phyloP scores from a whole-genome alignment of 2,888 invertebrate species.

The Netelia inedita region DNA sequence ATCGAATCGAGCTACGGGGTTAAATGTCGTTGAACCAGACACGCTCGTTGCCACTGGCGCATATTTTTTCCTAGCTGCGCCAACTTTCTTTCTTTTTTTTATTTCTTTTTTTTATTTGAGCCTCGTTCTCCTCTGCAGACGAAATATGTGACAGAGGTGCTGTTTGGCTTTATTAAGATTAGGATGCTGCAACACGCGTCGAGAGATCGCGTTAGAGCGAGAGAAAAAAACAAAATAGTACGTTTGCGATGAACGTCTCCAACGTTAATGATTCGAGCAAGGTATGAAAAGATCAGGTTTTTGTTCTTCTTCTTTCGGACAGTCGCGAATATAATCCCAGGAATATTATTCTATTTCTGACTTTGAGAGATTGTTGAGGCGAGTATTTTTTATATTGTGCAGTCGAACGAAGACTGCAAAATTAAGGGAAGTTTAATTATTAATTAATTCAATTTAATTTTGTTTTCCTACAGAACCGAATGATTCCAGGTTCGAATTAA shows the following conservation, averaged over 20 bases:
- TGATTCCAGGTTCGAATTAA: not conserved
- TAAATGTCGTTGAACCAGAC: conserved; percentile 53
- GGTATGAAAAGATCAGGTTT: conserved; percentile 69
- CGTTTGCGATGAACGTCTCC: conserved; percentile 58
- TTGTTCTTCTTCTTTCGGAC: conserved; percentile 19
- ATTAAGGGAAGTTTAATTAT: conserved; percentile 19
- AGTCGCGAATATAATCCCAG: conserved; percentile 57
- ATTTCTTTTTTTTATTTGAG: not conserved
- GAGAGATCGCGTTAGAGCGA: conserved; percentile 1
- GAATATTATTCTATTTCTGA: conserved; percentile 33
- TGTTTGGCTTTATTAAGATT: conserved; percentile 50
- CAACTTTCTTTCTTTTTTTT: not conserved
- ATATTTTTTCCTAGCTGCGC: not conserved
- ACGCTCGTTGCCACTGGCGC: not conserved
- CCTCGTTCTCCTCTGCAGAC: not conserved
- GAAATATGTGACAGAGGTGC: not conserved
- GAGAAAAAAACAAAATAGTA: conserved; percentile 13
- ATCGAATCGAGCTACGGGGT: conserved; percentile 20
- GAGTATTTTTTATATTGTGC: too few species aligned
- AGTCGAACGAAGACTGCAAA: too few species aligned
- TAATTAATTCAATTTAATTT: not conserved
- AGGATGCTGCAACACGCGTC: conserved; percentile 65
- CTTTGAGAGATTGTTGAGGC: not conserved
- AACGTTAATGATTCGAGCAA: conserved; percentile 69
- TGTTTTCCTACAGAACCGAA: not conserved